Evolutionary conservation across 2,113 vertebrate species (phyloP).

Genomic region (Callorhinus ursinus): DNA sequence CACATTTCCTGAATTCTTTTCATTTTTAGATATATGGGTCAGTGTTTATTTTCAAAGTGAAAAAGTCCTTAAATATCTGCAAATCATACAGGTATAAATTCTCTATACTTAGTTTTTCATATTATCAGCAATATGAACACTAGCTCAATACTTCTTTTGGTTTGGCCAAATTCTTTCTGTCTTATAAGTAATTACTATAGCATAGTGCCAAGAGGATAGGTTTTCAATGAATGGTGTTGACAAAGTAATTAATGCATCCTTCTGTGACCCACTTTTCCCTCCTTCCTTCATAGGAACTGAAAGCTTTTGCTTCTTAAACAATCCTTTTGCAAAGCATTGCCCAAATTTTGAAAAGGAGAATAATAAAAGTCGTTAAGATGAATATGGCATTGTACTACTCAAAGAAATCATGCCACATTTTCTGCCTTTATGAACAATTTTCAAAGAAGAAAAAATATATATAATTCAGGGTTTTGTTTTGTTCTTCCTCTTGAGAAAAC

Average conservation of each 20-base stretch:
- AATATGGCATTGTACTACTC: conserved; percentile 48
- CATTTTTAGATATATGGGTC: not conserved
- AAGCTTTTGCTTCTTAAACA: conserved; percentile 51
- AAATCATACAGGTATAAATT: conserved; percentile 16
- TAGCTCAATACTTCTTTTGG: not conserved
- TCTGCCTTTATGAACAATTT: conserved; percentile 54
- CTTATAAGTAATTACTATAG: conserved; percentile 41
- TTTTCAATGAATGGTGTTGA: conserved; percentile 38
- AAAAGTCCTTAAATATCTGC: not conserved
- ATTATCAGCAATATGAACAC: not conserved
- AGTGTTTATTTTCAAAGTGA: conserved; percentile 14
- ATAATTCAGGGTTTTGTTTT: conserved; percentile 51
- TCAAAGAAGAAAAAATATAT: conserved; percentile 39
- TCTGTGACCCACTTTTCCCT: conserved; percentile 21
- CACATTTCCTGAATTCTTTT: not conserved
- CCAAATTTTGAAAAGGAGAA: conserved; percentile 60
- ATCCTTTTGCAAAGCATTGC: conserved; percentile 12
- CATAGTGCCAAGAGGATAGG: not conserved
- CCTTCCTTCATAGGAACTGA: not conserved
- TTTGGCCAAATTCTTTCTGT: not conserved
- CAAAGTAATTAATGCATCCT: conserved; percentile 19
- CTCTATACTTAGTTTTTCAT: not conserved
- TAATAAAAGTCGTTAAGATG: conserved; percentile 59
- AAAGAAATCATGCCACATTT: conserved; percentile 38
- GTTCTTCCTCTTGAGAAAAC: conserved; percentile 26